phyloP scores from a whole-genome alignment of 2,888 invertebrate genomes.

The Ariolimax columbianus region DNA sequence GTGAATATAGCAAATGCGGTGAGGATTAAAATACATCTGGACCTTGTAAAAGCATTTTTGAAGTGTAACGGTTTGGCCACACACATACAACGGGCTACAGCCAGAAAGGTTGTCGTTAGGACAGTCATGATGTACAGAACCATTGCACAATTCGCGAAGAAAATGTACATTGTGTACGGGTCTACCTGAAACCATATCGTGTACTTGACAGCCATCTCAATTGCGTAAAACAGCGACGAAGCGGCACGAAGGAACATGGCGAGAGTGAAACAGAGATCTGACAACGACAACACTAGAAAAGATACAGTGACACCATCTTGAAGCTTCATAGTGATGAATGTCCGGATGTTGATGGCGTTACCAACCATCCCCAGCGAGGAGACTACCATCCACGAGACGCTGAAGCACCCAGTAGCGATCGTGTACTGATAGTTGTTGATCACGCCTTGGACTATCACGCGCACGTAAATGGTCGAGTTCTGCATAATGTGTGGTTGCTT shows the following conservation, averaged over 20 bases:
- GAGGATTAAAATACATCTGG: not conserved
- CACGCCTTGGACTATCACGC: not conserved
- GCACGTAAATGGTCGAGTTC: not conserved
- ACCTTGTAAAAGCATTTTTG: constrained; percentile 11
- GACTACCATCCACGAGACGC: not conserved
- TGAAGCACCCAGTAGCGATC: not conserved
- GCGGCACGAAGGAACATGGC: not conserved
- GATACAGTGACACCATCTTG: constrained; percentile 35
- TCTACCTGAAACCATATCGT: constrained; percentile 12
- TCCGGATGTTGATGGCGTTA: constrained; percentile 33
- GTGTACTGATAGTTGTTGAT: constrained; percentile 9
- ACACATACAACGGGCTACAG: constrained; percentile 38
- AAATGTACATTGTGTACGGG: constrained; percentile 16
- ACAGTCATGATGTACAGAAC: constrained; percentile 23
- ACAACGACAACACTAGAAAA: constrained; percentile 15
- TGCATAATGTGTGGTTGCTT: not conserved
- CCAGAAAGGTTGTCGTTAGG: constrained; percentile 34
- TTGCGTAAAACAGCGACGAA: not conserved
- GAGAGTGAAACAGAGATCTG: constrained; percentile 5
- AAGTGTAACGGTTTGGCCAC: constrained; percentile 36
- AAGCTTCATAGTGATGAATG: constrained; percentile 17
- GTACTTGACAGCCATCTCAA: not conserved
- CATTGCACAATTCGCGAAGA: constrained; percentile 22
- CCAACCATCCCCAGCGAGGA: not conserved
- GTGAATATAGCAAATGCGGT: constrained; percentile 14